Evolutionary conservation across 2,797 vertebrate genomes (phyloP).

Genomic region (Tragopan temminckii): DNA sequence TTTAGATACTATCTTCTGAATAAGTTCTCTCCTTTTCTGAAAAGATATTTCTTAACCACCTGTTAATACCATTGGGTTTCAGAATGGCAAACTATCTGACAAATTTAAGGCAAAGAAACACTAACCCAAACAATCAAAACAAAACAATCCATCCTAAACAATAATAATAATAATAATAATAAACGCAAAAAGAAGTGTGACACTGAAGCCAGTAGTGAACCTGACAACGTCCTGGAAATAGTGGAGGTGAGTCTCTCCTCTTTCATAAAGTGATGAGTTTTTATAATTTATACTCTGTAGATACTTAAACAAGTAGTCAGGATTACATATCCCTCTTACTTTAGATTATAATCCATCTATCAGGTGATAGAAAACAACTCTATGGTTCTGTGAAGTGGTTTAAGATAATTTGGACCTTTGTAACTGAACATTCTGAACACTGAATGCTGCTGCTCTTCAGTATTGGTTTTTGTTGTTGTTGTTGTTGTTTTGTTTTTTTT

Average conservation of each 20-base stretch:
- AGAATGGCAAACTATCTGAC: neutral
- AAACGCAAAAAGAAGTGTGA: neutral
- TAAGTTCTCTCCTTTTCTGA: neutral
- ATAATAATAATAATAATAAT: neutral
- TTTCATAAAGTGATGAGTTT: neutral
- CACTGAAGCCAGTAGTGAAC: neutral
- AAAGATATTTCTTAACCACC: neutral
- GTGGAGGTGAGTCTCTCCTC: neutral
- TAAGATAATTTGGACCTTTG: neutral
- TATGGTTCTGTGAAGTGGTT: neutral
- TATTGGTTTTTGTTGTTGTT: too few species aligned
- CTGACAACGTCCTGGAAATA: neutral
- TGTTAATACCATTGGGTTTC: neutral
- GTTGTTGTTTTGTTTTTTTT: too few species aligned
- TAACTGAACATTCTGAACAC: accelerated
- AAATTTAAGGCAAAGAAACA: neutral
- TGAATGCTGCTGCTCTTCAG: neutral
- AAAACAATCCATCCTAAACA: neutral
- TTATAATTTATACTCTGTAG: neutral
- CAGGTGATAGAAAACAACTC: neutral
- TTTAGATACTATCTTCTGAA: neutral
- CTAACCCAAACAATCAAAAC: neutral
- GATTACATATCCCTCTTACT: neutral
- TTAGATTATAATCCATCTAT: neutral
- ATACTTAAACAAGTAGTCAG: neutral